These are phyloP conservation scores for Dolichallabes microphthalmus DNA, from an alignment of 2,113 vertebrate species.

Conservation along the genomic window DNA sequence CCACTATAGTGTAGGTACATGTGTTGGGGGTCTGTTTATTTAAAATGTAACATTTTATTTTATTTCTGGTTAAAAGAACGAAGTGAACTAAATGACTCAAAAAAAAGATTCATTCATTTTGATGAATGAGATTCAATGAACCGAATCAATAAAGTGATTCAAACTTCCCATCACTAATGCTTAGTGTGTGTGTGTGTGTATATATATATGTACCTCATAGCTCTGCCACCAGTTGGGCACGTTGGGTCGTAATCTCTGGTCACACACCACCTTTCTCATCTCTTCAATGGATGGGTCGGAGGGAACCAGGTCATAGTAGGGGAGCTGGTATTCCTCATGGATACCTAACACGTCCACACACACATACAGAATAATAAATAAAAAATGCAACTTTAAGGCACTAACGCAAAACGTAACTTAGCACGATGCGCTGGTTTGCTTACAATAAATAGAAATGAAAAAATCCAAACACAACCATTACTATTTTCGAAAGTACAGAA, in stretches of 20 bases:
- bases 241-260: constrained; percentile 89
- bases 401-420: neutral
- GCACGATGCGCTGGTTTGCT: neutral
- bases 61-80: no score
- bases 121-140: no score
- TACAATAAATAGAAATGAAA: neutral
- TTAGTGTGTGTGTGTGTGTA: neutral
- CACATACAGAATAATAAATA: neutral
- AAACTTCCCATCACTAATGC: no score
- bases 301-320: constrained; percentile 92
- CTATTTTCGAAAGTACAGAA: neutral
- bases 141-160: no score
- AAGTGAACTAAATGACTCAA: no score
- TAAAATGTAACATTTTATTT: no score
- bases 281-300: constrained; percentile 96
- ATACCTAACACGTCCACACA: constrained; percentile 72
- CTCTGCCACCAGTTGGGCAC: constrained; percentile 98
- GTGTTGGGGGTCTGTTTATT: no score
- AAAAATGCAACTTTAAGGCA: neutral
- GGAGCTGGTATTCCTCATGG: constrained; percentile 95
- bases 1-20: neutral
- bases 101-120: no score
- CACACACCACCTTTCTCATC: constrained; percentile 94
- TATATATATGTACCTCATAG: constrained; percentile 78
- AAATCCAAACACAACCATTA: neutral